These are phyloP conservation scores for Anas bernieri DNA, from an alignment of 2,797 vertebrate species.

Conservation along the genomic window DNA sequence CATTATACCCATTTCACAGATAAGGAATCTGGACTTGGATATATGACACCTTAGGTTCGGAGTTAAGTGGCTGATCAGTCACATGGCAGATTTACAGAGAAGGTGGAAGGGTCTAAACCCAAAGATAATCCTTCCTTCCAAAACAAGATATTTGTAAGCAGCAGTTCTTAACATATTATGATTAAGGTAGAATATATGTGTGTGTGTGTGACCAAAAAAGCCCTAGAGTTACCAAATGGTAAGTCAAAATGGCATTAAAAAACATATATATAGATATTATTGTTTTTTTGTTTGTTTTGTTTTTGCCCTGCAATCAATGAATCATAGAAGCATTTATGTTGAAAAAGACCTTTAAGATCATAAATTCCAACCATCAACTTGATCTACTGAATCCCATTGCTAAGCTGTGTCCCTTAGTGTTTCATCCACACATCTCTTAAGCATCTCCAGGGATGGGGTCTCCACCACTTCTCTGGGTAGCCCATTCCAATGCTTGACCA, in stretches of 20 bases:
- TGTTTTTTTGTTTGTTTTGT: background rate
- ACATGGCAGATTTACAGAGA: background rate
- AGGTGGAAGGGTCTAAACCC: background rate
- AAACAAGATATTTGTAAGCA: background rate
- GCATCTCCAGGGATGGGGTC: too few relatives aligned
- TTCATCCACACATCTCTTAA: too few relatives aligned
- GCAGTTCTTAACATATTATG: background rate
- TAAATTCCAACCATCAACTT: too few relatives aligned
- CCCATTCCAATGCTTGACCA: too few relatives aligned
- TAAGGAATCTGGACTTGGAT: slow-evolving; percentile 11
- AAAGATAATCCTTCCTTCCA: background rate
- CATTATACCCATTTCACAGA: background rate
- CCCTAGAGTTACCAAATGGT: background rate
- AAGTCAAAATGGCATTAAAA: background rate
- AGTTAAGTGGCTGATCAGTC: background rate
- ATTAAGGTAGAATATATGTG: background rate
- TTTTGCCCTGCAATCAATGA: too few relatives aligned
- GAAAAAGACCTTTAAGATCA: too few relatives aligned
- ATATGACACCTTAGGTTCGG: background rate
- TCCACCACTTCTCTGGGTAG: too few relatives aligned
- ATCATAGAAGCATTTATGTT: too few relatives aligned
- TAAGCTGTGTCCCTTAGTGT: too few relatives aligned
- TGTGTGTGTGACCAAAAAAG: background rate
- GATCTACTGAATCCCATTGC: too few relatives aligned
- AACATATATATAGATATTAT: too few relatives aligned